Evolutionary conservation across 2,113 vertebrate genomes (phyloP), one percentile per base, ranked within the genome.

Genomic region (Larimichthys polyactis): DNA sequence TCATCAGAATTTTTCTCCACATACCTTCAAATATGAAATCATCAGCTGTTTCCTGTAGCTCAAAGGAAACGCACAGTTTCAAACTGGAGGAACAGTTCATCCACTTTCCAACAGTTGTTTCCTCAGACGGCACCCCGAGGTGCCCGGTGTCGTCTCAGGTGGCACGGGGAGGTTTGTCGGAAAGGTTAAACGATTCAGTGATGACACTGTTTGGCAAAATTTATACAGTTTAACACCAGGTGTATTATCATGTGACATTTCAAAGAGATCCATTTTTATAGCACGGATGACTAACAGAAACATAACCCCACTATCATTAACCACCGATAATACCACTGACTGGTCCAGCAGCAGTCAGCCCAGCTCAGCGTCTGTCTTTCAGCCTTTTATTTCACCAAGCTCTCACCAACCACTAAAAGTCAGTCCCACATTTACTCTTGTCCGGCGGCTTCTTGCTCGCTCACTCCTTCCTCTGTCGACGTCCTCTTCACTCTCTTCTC

Each of bases 231-330:
- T 17, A 11, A 36, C 46, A 48, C 29, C 43, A 52, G 43, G n/a
- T 63, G 57, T 49, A 54, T 68, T 74, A 69, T 68, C 0, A 69
- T 78, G 62, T 81, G 73, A 68, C 79, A 81, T 73, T 81, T 76
- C 3, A 29, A 69, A 22, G 17, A 4, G 17, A 49, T 55, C 68
- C 1, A 40, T 65, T 58, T 60, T 74, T 48, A 51, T 17, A 70
- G 51, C 15, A 0, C 0, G 32, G 10, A 17, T 70, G 65, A 54
- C 46, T 68, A 15, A 40, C 70, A 40, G 60, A 72, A 16, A 64
- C 20, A 66, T 20, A 58, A 51, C 32, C 32, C 32, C 4, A 32
- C 32, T 32, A 32, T 32, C 32, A 32, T 32, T 32, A 32, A 32
- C 32, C 4, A n/a, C n/a, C n/a, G n/a, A n/a, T n/a, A n/a, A n/a